Base-by-base conservation (phyloP, 2,797 vertebrate genomes). In the Pterois miles region DNA sequence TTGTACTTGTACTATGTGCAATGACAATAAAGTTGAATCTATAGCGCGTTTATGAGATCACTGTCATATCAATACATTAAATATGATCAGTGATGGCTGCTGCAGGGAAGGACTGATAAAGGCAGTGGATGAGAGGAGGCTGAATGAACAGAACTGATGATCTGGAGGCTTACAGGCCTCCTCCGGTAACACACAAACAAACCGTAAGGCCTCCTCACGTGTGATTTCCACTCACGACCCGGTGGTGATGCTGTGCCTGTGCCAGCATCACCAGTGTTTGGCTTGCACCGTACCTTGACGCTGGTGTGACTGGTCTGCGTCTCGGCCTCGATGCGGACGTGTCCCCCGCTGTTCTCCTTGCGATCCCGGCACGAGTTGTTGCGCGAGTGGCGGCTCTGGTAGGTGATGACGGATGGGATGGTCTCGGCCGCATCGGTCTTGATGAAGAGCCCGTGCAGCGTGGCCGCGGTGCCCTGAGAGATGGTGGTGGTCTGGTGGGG, bases 371-470 rank as follows among this genome's bases (percentile, higher is more conserved):
- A 88, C 82, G 91, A 89, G 90, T 93, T 88, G 89, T 92, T 91
- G 76, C 95, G 92, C 25, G 94, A 90, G 91, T 92, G 96, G 6
- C 95, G 94, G 92, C 93, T 96, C 92, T 96, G 96, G 93, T 96
- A 97, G 83, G 96, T 90, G 92, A 97, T 92, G 64, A 96, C 96
- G 43, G 95, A 94, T 52, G 97, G 96, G 88, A 97, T 95, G 91
- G 94, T 94, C 89, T 98, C 97, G 81, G 97, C 96, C 73, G 97
- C 97, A 87, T 98, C 97, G 72, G 96, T 97, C 93, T 96, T 98
- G 86, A 97, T 93, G 89, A 98, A 96, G 89, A 98, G 97, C 90
- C 97, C 97, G 94, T 96, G 97, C 65, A 96, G 92, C 79, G 97
- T 94, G 88, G 95, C 92, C 38, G 94, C 95, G 77, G 96, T 95